phyloP scores from a whole-genome alignment of 2,888 invertebrate genomes.

The Ennomos fuscantarius region DNA sequence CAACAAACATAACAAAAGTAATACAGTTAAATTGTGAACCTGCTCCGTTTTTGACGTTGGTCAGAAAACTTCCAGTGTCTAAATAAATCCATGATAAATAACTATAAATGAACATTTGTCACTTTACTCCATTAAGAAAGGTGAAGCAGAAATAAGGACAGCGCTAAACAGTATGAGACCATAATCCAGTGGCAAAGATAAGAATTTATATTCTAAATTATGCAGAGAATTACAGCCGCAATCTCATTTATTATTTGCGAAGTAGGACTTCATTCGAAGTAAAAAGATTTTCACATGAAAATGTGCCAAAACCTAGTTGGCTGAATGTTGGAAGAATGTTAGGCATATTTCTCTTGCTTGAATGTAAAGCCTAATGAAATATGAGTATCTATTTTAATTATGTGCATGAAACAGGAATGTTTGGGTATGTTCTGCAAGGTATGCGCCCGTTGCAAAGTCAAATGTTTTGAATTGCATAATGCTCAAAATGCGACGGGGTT shows the following conservation, averaged over 20 bases:
- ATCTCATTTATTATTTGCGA: conserved; percentile 58
- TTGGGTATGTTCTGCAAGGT: conserved; percentile 13
- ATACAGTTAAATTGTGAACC: too few relatives aligned
- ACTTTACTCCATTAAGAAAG: conserved; percentile 2
- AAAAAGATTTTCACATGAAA: conserved; percentile 11
- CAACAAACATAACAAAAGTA: too few relatives aligned
- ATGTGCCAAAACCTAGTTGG: conserved; percentile 18
- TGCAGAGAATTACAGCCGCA: conserved; percentile 50
- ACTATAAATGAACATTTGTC: conserved; percentile 1
- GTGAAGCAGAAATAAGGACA: too few relatives aligned
- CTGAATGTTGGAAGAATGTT: conserved; percentile 9
- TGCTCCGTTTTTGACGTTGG: too few relatives aligned
- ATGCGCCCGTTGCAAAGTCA: conserved; percentile 2
- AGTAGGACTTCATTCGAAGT: conserved; percentile 43
- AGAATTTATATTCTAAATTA: conserved; percentile 51
- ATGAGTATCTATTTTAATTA: conserved; percentile 43
- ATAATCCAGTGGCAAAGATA: conserved; percentile 30
- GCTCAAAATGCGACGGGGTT: too few relatives aligned
- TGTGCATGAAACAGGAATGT: conserved; percentile 19
- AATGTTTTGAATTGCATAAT: conserved; percentile 16
- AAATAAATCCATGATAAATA: too few relatives aligned
- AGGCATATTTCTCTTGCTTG: conserved; percentile 34
- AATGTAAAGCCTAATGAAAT: conserved; percentile 36
- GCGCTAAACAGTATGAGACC: neutral
- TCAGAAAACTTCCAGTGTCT: too few relatives aligned